A percentile compares a stretch with the other conserved stretches of the same genome.
phyloP scores from a whole-genome alignment of 2,888 invertebrate genomes.

The Trissolcus japonicus region DNA sequence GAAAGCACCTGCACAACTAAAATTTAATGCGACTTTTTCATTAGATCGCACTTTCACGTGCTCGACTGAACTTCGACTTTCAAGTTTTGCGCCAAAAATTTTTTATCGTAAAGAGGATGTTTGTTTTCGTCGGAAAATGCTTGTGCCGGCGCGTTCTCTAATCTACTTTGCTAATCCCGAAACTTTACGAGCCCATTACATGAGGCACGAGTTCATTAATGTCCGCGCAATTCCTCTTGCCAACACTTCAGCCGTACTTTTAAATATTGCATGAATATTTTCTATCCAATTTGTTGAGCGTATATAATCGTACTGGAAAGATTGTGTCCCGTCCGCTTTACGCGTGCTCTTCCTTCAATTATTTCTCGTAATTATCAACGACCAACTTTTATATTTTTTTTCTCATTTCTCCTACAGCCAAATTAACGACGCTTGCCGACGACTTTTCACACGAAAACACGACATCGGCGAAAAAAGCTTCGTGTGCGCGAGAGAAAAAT shows the following conservation, averaged over 20 bases:
- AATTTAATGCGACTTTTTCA: background rate
- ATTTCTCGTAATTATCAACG: constrained; percentile 50
- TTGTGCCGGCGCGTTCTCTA: constrained; percentile 12
- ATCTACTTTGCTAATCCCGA: constrained; percentile 31
- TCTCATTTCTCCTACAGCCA: constrained; percentile 21
- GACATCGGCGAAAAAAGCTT: constrained; percentile 23
- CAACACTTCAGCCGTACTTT: constrained; percentile 19
- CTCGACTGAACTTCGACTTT: background rate
- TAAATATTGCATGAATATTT: constrained; percentile 53
- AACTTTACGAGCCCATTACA: constrained; percentile 47
- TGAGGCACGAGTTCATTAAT: constrained; percentile 36
- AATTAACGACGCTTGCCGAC: constrained; percentile 48
- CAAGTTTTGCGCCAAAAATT: background rate
- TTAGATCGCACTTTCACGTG: background rate
- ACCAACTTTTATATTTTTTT: constrained; percentile 28
- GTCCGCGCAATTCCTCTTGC: constrained; percentile 14
- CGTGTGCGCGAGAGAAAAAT: constrained; percentile 1
- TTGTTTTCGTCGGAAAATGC: constrained; percentile 8
- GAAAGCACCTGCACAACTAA: background rate
- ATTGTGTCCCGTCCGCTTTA: constrained; percentile 34
- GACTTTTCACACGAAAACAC: constrained; percentile 46
- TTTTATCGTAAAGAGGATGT: background rate
- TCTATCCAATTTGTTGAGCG: constrained; percentile 44
- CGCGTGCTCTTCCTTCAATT: constrained; percentile 46
- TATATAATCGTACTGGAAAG: constrained; percentile 49